Evolutionary conservation across 2,888 invertebrate species (phyloP), one percentile per base, ranked within the genome.

Genomic region (Pristionchus maxplancki): DNA sequence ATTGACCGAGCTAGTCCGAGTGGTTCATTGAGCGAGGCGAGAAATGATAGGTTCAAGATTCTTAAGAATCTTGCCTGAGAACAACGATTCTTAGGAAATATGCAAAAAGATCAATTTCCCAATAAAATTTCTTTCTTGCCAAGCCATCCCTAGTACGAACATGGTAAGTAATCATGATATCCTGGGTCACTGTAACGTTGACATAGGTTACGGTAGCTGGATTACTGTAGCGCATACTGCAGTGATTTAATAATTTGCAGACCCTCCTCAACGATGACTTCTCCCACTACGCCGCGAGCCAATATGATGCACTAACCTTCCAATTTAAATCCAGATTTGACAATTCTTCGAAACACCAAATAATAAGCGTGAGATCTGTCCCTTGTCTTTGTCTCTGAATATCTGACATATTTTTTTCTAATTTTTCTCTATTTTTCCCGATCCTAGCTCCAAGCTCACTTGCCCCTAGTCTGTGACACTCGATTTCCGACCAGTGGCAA

Each of bases 291-390:
- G 17, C 71, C 71, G 0, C 71, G 71, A 8, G 34, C 71, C 71
- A 71, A 71, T 15, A 71, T 71, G 64, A 64, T 64, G 71, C 71
- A 71, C 71, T 78, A 34, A 78, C 9, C 37, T 48, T 40, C 3
- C 8, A 44, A 78, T 28, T 8, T n/a, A n/a, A 28, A n/a, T 64
- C 9, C 20, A 24, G 13, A 24, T 37, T 40, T 4, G 67, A 34
- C 6, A 8, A n/a, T 2, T 34, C 17, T 31, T 15, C 50, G 50
- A 50, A 15, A 15, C 11, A 11, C 71, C 71, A 71, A 71, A 71
- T 78, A 78, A 78, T 78, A 78, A 78, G 78, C 78, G 78, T 78
- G 78, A n/a, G 78, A 78, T 78, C 34, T 71, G 71, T 71, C 71
- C 6, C n/a, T n/a, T 71, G 5, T 5, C 20, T 71, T 37, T 71